These are phyloP conservation scores for Diorhabda sublineata DNA, from an alignment of 1,140 invertebrate species.

Conservation along the genomic window DNA sequence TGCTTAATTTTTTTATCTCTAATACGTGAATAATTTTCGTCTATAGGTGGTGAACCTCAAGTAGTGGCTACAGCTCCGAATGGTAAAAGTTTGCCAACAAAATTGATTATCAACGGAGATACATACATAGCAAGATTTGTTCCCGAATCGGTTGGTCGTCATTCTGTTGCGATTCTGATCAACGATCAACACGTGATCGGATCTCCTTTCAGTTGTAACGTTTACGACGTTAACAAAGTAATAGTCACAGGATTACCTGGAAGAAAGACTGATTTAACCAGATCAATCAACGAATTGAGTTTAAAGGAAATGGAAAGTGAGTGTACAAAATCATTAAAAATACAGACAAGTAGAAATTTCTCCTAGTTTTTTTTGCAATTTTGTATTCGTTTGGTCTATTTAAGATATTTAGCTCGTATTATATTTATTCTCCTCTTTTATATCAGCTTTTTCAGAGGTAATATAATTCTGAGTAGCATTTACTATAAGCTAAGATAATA, in stretches of 20 bases:
- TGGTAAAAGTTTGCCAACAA: slow-evolving; percentile 68
- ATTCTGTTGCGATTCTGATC: slow-evolving; percentile 75
- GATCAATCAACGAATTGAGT: slow-evolving; percentile 51
- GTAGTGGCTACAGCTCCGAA: slow-evolving; percentile 76
- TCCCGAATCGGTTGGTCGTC: slow-evolving; percentile 80
- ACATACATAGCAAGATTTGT: slow-evolving; percentile 72
- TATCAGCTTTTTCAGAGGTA: too few species aligned
- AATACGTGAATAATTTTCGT: not conserved
- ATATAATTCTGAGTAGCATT: too few species aligned
- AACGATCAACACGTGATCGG: slow-evolving; percentile 80
- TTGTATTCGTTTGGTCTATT: too few species aligned
- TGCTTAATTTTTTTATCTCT: not conserved
- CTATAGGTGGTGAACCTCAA: slow-evolving; percentile 56
- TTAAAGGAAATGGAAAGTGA: slow-evolving; percentile 48
- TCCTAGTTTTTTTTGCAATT: too few species aligned
- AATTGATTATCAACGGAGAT: slow-evolving; percentile 57
- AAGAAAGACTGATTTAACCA: slow-evolving; percentile 43
- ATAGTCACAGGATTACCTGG: slow-evolving; percentile 68
- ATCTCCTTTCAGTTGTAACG: slow-evolving; percentile 90
- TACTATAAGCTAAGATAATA: too few species aligned
- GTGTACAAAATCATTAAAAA: not conserved
- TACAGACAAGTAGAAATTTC: too few species aligned
- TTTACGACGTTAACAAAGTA: slow-evolving; percentile 85
- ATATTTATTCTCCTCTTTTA: too few species aligned
- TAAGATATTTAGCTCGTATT: too few species aligned